Base-by-base conservation (phyloP, 2,888 invertebrate species). In the Clepsis dumicolana region DNA sequence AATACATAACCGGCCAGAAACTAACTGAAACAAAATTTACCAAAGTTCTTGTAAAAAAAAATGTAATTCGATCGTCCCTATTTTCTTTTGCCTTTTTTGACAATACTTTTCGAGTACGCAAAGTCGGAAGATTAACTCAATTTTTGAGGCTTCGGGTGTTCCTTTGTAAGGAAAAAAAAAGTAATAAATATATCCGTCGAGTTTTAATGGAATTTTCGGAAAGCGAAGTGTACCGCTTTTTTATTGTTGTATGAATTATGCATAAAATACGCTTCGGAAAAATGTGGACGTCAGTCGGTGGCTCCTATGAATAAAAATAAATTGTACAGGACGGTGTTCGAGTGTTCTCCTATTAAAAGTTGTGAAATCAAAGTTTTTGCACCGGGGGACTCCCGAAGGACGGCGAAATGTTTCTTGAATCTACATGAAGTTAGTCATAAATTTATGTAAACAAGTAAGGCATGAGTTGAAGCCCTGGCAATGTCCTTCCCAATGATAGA, bases 61-160 rank as follows among this genome's bases (percentile, higher is more conserved):
- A 80, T 77, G 70, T 80, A 82, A 85, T 81, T 80, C 77, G 76
- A 82, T 83, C 82, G 52, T 79, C 75, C 78, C 82, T 77, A 79
- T 82, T 78, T 80, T 80, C 78, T 79, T 77, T 77, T 81, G 77
- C 79, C 71, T 77, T 77, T 78, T 75, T 54, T 50, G 48, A 38
- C 70, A 70, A 79, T 80, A 81, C 77, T 84, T 81, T 79, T 80
- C 77, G 80, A 79, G 80, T 80, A 77, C 77, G 79, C 78, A 78
- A 81, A 80, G 81, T 83, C 81, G 78, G 77, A 76, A 86, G 81
- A 86, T 86, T 87, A 87, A 87, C 85, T 85, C 83, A 86, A 87
- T 86, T 86, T 86, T 81, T 78, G 77, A 76, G 80, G 78, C 79
- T 77, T 77, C 77, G 77, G 81, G 78, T 81, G 77, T 82, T 83